Evolutionary conservation across 2,797 vertebrate genomes (phyloP).

Genomic region (Leuciscus waleckii): DNA sequence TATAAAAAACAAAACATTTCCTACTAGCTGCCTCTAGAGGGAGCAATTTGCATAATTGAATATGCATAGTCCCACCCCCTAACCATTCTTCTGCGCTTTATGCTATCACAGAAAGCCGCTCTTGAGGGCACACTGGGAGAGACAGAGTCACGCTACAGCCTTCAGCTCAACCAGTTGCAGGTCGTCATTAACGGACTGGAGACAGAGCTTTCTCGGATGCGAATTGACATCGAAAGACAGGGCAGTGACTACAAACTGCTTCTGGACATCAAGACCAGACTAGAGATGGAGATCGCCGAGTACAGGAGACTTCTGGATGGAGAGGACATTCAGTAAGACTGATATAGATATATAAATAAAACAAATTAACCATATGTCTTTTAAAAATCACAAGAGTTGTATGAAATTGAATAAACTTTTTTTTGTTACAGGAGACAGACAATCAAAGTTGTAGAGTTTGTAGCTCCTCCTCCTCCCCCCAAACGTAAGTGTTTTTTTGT

Average conservation of each 20-base stretch:
- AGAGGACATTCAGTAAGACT: constrained; percentile 71
- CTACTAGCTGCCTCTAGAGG: not conserved
- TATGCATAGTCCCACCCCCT: not conserved
- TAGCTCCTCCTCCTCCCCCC: constrained; percentile 38
- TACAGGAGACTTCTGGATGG: constrained; percentile 85
- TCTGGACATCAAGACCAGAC: constrained; percentile 79
- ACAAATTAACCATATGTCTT: not conserved
- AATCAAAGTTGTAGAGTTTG: constrained; percentile 30
- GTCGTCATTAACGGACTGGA: constrained; percentile 73
- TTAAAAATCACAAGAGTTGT: not conserved
- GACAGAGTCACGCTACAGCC: constrained; percentile 78
- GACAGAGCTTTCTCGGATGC: constrained; percentile 73
- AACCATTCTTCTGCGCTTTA: not conserved
- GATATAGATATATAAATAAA: not conserved
- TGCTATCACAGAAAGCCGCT: constrained; percentile 79
- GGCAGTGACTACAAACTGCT: constrained; percentile 75
- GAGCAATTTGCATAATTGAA: not conserved
- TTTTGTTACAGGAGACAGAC: constrained; percentile 50
- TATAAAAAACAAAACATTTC: not conserved
- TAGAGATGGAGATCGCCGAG: constrained; percentile 86
- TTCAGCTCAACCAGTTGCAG: constrained; percentile 80
- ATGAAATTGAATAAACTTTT: not conserved
- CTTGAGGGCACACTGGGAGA: constrained; percentile 83
- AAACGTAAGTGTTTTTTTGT: constrained; percentile 68
- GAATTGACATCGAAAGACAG: constrained; percentile 75